Evolutionary conservation across 2,113 vertebrate species (phyloP), one percentile per base, ranked within the genome.

Genomic region (Bombycilla garrulus): DNA sequence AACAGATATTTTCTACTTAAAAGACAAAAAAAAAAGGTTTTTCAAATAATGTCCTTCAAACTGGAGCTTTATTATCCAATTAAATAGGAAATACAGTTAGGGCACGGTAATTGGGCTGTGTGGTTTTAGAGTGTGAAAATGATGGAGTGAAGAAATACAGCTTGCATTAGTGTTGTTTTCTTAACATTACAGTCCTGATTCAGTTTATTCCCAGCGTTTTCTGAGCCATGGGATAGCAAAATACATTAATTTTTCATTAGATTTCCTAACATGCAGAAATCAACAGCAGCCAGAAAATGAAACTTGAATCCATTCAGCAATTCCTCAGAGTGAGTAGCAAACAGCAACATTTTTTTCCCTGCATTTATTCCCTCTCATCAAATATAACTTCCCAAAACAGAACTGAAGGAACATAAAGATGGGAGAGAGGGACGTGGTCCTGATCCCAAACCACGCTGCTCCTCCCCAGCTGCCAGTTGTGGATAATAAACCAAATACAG

Each of bases 401-500:
- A 61, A 38, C 33, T 5, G 53, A 47, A 19, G 4, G 36, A 42
- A 23, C 28, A 26, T 5, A 13, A 53, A 72, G 62, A 25, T 18
- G 74, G 69, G 53, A 66, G 60, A 33, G 6, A 11, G 24, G 35
- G 24, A 9, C 0, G 1, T 6, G 36, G 12, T 45, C 44, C 61
- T 24, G 66, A 82, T 40, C 48, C 31, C 66, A 23, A 10, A n/a
- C 13, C 19, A 16, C 0, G 0, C 29, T 22, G n/a, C 6, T 65
- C 22, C 31, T 92, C 13, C 14, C 0, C 10, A 81, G 51, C 73
- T 85, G n/a, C 48, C 11, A 18, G 6, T 53, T 58, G 81, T 71
- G 69, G 57, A 2, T 33, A 29, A 82, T n/a, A n/a, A n/a, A n/a
- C n/a, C n/a, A n/a, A n/a, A n/a, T 36, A 9, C 0, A 3, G 47